Base-by-base conservation (phyloP, 2,888 invertebrate species). In the Meiosimyza decipiens region DNA sequence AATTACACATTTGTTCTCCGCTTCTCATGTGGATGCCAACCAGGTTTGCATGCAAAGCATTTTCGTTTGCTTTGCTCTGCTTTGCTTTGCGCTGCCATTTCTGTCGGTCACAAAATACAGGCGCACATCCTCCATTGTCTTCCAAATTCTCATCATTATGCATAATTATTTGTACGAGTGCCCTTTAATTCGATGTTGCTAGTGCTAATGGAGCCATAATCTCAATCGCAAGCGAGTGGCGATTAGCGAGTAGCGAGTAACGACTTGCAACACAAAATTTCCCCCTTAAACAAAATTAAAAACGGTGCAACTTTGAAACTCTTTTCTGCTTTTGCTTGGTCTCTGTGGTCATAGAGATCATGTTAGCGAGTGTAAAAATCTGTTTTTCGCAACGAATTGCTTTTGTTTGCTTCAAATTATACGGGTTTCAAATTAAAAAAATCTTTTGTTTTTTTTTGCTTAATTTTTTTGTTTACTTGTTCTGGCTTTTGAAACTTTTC, bases 231-330 rank as follows among this genome's bases (percentile, higher is more conserved):
- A 59, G 69, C 33, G 55, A 68, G 54, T 55, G 63, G 59, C 6
- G 18, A 1, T 57, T 65, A 52, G 12, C 50, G 16, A 68, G 33
- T 60, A 66, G 55, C 72, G 72, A 72, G 71, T 71, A 72, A 74
- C 67, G 54, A 28, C 4, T 40, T 71, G 50, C 54, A 68, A 60
- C 51, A 64, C 68, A 54, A 68, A 72, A 68, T 40, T 9, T 28
- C 28, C 28, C 28, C 28, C 0, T 28, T 64, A 71, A 73, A 71
- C 64, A 74, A 72, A 62, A 70, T 69, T 51, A 55, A 16, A 59
- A 72, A 67, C 47, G 52, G 50, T 69, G 51, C 40, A 59, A 7
- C 7, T 28, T 16, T 60, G 28, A 28, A 28, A 28, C 65, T 50
- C 47, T n/a, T 63, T 47, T 52, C 9, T 9, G 9, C 40, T 40